Percentiles rank a stretch among this genome's conserved stretches.
Evolutionary conservation across 2,113 vertebrate genomes (phyloP).

Genomic region (Entomyzon cyanotis): DNA sequence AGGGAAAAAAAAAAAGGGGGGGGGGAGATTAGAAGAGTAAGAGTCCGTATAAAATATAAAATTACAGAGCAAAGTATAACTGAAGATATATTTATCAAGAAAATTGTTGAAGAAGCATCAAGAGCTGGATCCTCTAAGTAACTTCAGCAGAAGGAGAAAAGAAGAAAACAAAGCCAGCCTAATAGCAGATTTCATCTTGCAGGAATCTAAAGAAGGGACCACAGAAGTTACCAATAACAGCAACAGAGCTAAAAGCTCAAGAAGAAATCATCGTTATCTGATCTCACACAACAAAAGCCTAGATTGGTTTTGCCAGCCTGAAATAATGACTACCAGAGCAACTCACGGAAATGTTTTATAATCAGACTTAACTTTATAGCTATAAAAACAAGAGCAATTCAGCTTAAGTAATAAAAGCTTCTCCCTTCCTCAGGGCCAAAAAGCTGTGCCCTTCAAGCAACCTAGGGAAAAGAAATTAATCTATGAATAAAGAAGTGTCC

Average conservation of each 20-base stretch:
- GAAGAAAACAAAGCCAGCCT: not conserved
- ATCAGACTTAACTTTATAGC: not conserved
- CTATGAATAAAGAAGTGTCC: not conserved
- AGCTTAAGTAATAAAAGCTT: not conserved
- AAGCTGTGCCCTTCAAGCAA: not conserved
- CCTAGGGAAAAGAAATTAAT: not conserved
- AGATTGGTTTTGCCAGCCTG: not conserved
- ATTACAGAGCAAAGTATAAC: not conserved
- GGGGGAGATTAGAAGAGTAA: not conserved
- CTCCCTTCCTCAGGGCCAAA: not conserved
- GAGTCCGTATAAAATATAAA: not conserved
- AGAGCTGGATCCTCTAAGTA: not conserved
- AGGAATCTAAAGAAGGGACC: not conserved
- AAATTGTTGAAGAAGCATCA: not conserved
- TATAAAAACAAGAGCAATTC: not conserved
- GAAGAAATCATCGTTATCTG: not conserved
- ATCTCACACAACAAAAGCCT: not conserved
- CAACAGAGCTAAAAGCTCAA: not conserved
- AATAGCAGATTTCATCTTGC: not conserved
- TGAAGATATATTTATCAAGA: not conserved
- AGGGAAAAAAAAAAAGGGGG: accelerated
- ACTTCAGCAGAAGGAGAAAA: not conserved
- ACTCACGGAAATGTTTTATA: not conserved
- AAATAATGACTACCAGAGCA: not conserved
- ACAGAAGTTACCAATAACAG: not conserved